These are phyloP conservation scores for Sceliomorpha sp. DNA, from an alignment of 2,888 invertebrate genomes.

Conservation along the genomic window DNA sequence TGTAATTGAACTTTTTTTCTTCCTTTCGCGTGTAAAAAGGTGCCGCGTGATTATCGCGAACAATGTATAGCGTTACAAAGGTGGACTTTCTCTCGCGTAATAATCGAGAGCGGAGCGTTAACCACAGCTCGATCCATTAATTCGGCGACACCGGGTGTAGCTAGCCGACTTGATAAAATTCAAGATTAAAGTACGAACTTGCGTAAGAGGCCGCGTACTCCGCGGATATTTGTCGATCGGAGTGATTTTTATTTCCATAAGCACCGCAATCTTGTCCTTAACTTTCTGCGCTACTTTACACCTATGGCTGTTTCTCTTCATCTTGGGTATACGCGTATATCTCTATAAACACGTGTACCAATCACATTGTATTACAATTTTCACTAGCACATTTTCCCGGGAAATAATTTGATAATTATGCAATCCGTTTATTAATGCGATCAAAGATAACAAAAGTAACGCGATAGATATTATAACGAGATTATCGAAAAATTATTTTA, in stretches of 20 bases:
- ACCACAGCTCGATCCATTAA: conserved; percentile 63
- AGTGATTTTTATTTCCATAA: conserved; percentile 76
- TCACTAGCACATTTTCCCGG: too few species aligned
- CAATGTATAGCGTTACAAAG: conserved; percentile 16
- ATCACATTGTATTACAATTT: conserved; percentile 73
- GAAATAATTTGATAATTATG: too few species aligned
- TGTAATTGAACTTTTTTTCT: too few species aligned
- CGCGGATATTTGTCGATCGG: conserved; percentile 62
- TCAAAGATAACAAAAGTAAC: too few species aligned
- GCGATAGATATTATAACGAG: too few species aligned
- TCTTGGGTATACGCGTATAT: too few species aligned
- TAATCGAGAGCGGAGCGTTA: conserved; percentile 46
- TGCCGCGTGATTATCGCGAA: too few species aligned
- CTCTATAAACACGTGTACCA: too few species aligned
- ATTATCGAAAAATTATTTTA: too few species aligned
- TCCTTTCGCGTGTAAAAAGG: conserved; percentile 6
- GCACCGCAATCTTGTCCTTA: conserved; percentile 66
- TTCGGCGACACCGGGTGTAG: conserved; percentile 54
- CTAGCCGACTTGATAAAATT: conserved; percentile 65
- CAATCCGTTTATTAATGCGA: too few species aligned
- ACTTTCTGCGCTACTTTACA: conserved; percentile 48
- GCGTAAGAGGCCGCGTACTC: conserved; percentile 62
- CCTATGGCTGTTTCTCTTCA: too few species aligned
- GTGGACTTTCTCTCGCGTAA: conserved; percentile 55
- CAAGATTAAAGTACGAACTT: conserved; percentile 70